A percentile compares a stretch with the other conserved stretches of the same genome.
These are phyloP conservation scores for Camponotus fellah DNA, from an alignment of 2,888 invertebrate species.

Conservation along the genomic window DNA sequence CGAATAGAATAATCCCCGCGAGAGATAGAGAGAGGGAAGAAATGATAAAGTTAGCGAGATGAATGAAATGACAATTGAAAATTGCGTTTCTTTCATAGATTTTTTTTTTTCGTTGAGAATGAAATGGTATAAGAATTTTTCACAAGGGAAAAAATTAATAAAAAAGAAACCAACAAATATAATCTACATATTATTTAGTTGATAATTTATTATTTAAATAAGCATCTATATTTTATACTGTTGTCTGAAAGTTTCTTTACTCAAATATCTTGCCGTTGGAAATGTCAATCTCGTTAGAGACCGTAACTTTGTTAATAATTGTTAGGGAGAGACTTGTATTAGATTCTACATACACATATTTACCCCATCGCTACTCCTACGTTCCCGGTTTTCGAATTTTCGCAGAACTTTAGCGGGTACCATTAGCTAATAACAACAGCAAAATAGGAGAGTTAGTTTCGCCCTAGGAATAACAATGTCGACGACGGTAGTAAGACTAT, in stretches of 20 bases:
- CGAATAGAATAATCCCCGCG: slow-evolving; percentile 1
- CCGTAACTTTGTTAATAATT: slow-evolving; percentile 29
- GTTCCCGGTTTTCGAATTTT: slow-evolving; percentile 37
- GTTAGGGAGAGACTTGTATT: background rate
- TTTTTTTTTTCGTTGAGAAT: too few relatives aligned
- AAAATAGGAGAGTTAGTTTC: slow-evolving; percentile 35
- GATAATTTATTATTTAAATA: background rate
- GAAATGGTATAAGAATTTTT: background rate
- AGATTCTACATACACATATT: slow-evolving; percentile 5
- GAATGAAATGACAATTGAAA: background rate
- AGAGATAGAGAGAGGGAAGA: background rate
- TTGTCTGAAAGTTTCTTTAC: background rate
- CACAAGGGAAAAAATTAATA: background rate
- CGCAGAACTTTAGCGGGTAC: slow-evolving; percentile 24
- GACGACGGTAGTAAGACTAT: slow-evolving; percentile 34
- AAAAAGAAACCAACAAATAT: background rate
- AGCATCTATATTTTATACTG: background rate
- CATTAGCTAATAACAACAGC: slow-evolving; percentile 55
- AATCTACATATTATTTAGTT: background rate
- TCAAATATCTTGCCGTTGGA: slow-evolving; percentile 10
- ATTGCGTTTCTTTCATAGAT: background rate
- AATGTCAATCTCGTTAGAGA: slow-evolving; percentile 25
- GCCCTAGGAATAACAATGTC: slow-evolving; percentile 35
- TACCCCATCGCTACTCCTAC: background rate
- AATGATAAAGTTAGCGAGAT: slow-evolving; percentile 5